Base-by-base conservation (phyloP, 2,797 vertebrate species). In the Gorsachius magnificus region DNA sequence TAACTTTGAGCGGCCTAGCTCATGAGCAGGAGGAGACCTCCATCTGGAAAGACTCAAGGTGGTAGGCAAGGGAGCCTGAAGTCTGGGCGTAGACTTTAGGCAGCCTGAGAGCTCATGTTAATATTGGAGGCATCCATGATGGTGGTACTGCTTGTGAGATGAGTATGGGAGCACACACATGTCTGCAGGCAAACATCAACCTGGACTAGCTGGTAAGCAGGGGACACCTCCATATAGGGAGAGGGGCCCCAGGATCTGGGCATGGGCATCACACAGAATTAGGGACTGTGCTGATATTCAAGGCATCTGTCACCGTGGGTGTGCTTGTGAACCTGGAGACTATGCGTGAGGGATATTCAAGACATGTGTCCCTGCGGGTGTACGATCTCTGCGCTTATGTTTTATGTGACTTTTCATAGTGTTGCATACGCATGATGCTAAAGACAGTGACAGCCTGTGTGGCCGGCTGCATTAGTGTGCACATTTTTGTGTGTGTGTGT, bases 361-460 rank as follows among this genome's bases (percentile, higher is more conserved):
- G 25, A 14, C 7, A 10, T 11, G 25, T 8, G 4, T 48, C 35
- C n/a, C 7, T 19, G 4, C 14, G 26, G 10, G 5, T 64, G 22
- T 56, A 25, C 9, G 22, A 10, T 56, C 28, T 57, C 46, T 63
- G 10, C 28, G 25, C 5, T 26, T 70, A 19, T 3, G 6, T 36
- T 84, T 72, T 21, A 31, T 43, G 25, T 24, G 25, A 70, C 20
- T 51, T 75, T 71, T 69, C n/a, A 33, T 19, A 6, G 17, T 7
- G 9, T 35, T 26, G 14, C 5, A 26, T 6, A 3, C 1, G 0
- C 2, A 1, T 15, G 14, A 31, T 58, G 13, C 22, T 84, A 18
- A 54, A 54, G 48, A 50, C 13, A 36, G 17, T 6, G 38, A 3
- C 9, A 79, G 10, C 26, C 36, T 70, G 65, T 7, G 4, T 12